A percentile compares a stretch with the other conserved stretches of the same genome.
Evolutionary conservation across 2,797 vertebrate species (phyloP).

Genomic region (Orestias chungarensis): DNA sequence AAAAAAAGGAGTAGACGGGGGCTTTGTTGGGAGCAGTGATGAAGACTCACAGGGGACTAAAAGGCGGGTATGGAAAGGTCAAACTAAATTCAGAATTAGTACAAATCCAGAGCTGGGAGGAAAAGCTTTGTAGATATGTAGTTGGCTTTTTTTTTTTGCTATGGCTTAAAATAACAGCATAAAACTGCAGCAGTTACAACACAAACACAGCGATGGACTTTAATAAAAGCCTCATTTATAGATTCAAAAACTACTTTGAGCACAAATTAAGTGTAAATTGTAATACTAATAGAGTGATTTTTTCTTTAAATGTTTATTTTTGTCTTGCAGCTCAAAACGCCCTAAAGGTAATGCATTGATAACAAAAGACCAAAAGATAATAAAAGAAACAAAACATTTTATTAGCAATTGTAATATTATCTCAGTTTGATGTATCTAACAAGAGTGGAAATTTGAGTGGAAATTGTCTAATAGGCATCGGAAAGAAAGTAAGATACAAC

Average conservation of each 20-base stretch:
- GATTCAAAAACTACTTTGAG: neutral
- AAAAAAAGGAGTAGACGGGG: neutral
- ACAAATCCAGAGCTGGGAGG: conserved; percentile 61
- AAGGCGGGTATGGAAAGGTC: conserved; percentile 72
- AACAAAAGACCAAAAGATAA: too few relatives aligned
- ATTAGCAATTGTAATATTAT: neutral
- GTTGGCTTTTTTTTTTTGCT: neutral
- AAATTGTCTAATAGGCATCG: neutral
- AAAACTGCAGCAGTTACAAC: neutral
- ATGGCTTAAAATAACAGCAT: conserved; percentile 7
- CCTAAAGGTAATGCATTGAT: too few relatives aligned
- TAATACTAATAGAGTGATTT: too few relatives aligned
- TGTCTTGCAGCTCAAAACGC: too few relatives aligned
- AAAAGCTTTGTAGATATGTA: conserved; percentile 8
- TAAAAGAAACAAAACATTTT: too few relatives aligned
- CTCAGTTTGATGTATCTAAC: neutral
- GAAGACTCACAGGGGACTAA: conserved; percentile 72
- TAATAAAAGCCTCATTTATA: conserved; percentile 52
- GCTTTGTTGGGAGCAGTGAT: conserved; percentile 17
- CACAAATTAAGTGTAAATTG: neutral
- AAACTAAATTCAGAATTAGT: conserved; percentile 78
- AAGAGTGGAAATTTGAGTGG: too few relatives aligned
- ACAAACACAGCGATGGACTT: conserved; percentile 39
- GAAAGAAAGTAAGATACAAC: neutral
- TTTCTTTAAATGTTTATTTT: too few relatives aligned